Percentiles rank a stretch among this genome's conserved stretches.
These are phyloP conservation scores for Anas platyrhynchos DNA, from an alignment of 2,113 vertebrate genomes.

Conservation along the genomic window DNA sequence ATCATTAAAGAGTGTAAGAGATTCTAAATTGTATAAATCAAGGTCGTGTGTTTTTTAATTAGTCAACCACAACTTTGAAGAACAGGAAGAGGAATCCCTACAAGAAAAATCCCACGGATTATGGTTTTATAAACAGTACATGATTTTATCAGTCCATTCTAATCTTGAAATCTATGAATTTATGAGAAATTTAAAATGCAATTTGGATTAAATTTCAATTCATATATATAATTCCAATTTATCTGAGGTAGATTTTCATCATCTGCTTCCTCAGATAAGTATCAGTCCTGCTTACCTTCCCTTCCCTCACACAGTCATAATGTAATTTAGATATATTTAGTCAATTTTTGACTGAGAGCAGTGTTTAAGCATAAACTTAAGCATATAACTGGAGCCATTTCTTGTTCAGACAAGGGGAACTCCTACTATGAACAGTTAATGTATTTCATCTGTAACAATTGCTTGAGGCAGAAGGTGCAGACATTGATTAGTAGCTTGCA, in stretches of 20 bases:
- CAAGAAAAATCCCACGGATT: neutral
- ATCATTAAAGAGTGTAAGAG: neutral
- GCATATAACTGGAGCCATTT: constrained; percentile 32
- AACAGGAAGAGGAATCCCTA: neutral
- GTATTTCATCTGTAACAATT: constrained; percentile 3
- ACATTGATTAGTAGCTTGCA: constrained; percentile 64
- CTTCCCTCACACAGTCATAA: neutral
- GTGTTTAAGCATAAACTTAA: constrained; percentile 42
- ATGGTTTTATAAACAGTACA: neutral
- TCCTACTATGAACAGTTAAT: constrained; percentile 29
- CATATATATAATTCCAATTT: neutral
- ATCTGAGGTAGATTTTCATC: constrained; percentile 4
- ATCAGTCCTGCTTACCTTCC: neutral
- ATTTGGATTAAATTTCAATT: neutral
- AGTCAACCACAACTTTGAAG: neutral
- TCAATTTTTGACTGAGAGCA: constrained; percentile 20
- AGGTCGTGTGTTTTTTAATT: neutral
- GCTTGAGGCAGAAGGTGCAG: constrained; percentile 47
- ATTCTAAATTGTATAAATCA: neutral
- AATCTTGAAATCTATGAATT: neutral
- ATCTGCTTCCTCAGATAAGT: neutral
- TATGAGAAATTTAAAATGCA: neutral
- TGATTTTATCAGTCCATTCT: neutral
- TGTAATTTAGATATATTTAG: constrained; percentile 17
- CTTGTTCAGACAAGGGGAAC: constrained; percentile 39